Evolutionary conservation across 2,113 vertebrate species (phyloP).

Genomic region (Micronycteris hirsuta): DNA sequence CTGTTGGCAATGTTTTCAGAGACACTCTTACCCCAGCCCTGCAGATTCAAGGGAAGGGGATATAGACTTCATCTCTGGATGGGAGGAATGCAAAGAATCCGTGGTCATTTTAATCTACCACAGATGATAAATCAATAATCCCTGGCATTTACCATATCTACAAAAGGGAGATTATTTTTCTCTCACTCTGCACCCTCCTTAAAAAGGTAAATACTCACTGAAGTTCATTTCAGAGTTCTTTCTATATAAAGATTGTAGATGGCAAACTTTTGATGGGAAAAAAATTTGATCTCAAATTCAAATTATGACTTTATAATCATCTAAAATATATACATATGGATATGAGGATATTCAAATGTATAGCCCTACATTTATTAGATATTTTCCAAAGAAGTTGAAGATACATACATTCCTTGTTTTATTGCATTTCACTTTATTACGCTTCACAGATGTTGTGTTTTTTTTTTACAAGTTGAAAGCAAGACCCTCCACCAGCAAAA

Average conservation of each 20-base stretch:
- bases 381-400: slow-evolving; percentile 28
- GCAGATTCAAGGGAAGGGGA: neutral
- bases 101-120: neutral
- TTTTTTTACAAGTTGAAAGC: neutral
- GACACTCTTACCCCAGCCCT: neutral
- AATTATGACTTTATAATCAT: neutral
- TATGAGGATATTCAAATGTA: neutral
- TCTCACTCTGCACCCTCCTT: neutral
- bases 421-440: neutral
- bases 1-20: neutral
- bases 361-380: neutral
- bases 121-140: neutral
- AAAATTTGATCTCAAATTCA: slow-evolving; percentile 5
- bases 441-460: neutral
- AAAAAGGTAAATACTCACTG: neutral
- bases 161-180: neutral
- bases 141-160: neutral
- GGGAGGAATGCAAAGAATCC: neutral
- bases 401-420: neutral
- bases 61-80: neutral
- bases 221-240: neutral
- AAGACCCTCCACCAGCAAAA: neutral
- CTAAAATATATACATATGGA: neutral
- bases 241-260: neutral
- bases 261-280: neutral